Evolutionary conservation across 2,113 vertebrate species (phyloP), one percentile per base, ranked within the genome.

Genomic region (Cebus imitator): DNA sequence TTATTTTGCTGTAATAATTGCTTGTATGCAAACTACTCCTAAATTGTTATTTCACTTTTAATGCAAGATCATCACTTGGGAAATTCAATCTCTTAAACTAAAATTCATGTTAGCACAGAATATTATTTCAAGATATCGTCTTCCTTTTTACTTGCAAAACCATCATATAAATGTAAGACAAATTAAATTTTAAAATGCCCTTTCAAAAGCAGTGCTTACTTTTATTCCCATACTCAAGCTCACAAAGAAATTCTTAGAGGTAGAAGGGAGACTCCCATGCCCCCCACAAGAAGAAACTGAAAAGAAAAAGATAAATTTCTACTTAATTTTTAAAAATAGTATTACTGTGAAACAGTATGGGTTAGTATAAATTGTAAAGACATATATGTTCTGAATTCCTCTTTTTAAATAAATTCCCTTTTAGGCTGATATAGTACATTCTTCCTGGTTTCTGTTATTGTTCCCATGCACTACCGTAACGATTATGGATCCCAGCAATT

Each of bases 41-140:
- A 68, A n/a, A 18, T 66, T 94, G 13, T 48, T 61, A 75, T 96
- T 94, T 91, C 27, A 32, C 68, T 88, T 70, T 94, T 57, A 94
- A 93, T 72, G 73, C 57, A 80, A 86, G 23, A 87, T 68, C 72
- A 83, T 61, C 10, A 21, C 23, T 73, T 37, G 16, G 76, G 90
- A 96, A 91, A 89, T 37, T 79, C 79, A 95, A 91, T 86, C 30
- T 76, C 37, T 94, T 81, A 68, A 35, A 75, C 40, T 61, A 58
- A 88, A 82, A 94, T 90, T 30, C 23, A 81, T 37, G 8, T 82
- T 83, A 90, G 50, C 30, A 68, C 50, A 90, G 70, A 76, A 25
- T 45, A 27, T 37, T 57, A 52, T 64, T 90, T 73, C 27, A 87
- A 87, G 55, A 43, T n/a, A 84, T 27, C 48, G 76, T 30, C 9